Evolutionary conservation across 2,888 invertebrate genomes (phyloP).

Genomic region (Pegoplata infirma): DNA sequence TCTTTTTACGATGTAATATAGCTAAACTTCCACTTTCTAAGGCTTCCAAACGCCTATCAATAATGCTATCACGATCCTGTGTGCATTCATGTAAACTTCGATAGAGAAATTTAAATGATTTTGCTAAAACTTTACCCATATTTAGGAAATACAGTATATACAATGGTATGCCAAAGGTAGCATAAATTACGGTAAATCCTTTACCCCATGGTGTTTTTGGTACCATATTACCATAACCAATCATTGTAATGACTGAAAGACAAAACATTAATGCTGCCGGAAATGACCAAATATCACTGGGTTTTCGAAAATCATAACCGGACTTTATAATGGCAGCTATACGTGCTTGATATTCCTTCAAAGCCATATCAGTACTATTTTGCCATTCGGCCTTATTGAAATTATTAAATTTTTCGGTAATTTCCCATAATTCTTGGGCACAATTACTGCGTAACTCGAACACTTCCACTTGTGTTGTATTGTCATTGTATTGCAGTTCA

Average conservation of each 20-base stretch:
- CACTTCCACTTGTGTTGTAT: conserved; percentile 79
- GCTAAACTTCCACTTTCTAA: conserved; percentile 68
- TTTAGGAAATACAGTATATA: conserved; percentile 93
- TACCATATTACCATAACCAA: conserved; percentile 92
- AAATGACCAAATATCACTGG: conserved; percentile 89
- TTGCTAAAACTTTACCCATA: conserved; percentile 91
- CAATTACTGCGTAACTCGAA: conserved; percentile 81
- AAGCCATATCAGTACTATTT: conserved; percentile 81
- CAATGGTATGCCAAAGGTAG: conserved; percentile 91
- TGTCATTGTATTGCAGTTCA: conserved; percentile 82
- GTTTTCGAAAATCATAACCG: conserved; percentile 85
- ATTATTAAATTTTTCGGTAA: conserved; percentile 83
- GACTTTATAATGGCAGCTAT: conserved; percentile 82
- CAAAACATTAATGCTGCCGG: conserved; percentile 94
- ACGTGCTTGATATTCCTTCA: conserved; percentile 84
- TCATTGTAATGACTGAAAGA: conserved; percentile 93
- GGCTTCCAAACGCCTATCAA: conserved; percentile 71
- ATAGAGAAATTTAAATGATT: conserved; percentile 89
- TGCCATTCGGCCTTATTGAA: conserved; percentile 84
- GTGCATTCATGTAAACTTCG: conserved; percentile 87
- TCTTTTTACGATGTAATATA: conserved; percentile 80
- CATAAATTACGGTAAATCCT: conserved; percentile 90
- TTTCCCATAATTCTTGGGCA: conserved; percentile 84
- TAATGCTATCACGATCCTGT: conserved; percentile 71
- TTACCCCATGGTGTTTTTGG: conserved; percentile 91